A percentile compares a stretch with the other conserved stretches of the same genome.
Conservation (phyloP, 37 sponge, comb jelly and placozoan genomes). For the Diacarnus erythraeanus region DNA sequence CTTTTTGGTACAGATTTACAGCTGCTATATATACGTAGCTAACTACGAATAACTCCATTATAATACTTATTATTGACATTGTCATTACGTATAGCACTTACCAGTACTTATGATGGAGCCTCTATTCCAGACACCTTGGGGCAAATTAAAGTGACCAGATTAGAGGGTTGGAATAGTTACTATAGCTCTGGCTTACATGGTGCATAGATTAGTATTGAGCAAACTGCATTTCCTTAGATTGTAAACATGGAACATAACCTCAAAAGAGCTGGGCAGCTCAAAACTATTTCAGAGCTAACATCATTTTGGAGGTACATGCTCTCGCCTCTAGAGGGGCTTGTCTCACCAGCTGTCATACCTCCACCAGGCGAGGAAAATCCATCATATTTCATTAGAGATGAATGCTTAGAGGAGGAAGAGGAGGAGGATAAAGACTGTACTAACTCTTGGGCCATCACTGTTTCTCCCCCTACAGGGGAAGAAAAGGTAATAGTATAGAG, state of each 20-base stretch:
- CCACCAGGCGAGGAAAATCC: too few relatives aligned
- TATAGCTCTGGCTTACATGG: neutral
- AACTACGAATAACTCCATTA: too few relatives aligned
- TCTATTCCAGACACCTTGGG: neutral
- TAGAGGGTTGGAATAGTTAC: neutral
- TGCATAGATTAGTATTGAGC: neutral
- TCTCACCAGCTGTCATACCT: too few relatives aligned
- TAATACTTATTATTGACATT: too few relatives aligned
- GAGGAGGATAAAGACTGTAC: slow-evolving; percentile 38
- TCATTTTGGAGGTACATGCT: slow-evolving; percentile 42
- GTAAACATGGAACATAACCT: slow-evolving; percentile 31
- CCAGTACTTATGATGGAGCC: neutral
- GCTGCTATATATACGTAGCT: too few relatives aligned
- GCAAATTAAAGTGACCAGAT: neutral
- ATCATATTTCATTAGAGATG: too few relatives aligned
- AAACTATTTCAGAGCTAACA: slow-evolving; percentile 38
- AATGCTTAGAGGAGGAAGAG: slow-evolving; percentile 12
- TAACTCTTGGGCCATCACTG: slow-evolving; percentile 66
- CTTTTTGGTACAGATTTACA: too few relatives aligned
- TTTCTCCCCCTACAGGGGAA: slow-evolving; percentile 20
- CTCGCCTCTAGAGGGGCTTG: neutral
- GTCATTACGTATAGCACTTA: too few relatives aligned
- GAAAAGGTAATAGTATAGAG: neutral
- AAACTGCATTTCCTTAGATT: slow-evolving; percentile 20
- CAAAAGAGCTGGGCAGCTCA: slow-evolving; percentile 37